phyloP scores from a whole-genome alignment of 2,888 invertebrate genomes.

The Amphiduros pacificus region DNA sequence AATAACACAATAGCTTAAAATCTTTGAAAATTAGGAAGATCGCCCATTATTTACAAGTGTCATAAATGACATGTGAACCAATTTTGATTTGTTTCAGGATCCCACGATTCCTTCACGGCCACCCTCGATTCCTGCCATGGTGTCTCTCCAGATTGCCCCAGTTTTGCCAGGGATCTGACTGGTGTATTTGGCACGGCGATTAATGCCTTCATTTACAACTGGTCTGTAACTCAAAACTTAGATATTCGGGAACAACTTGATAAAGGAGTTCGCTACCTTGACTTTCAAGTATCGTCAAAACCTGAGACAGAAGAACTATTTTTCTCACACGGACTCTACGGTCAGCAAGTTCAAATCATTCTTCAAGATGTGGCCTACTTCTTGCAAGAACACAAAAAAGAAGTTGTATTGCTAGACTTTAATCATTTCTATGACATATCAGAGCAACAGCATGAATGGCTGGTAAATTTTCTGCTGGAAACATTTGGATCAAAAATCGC shows the following conservation, averaged over 20 bases:
- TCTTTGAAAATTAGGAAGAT: too few species aligned
- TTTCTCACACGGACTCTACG: conserved; percentile 81
- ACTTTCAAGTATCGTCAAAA: conserved; percentile 74
- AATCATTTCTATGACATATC: conserved; percentile 82
- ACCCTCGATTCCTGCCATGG: conserved; percentile 70
- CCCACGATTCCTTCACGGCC: conserved; percentile 83
- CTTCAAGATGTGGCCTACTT: conserved; percentile 71
- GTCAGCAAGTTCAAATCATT: conserved; percentile 69
- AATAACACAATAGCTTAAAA: too few species aligned
- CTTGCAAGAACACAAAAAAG: conserved; percentile 71
- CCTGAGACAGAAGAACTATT: conserved; percentile 64
- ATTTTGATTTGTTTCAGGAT: conserved; percentile 66
- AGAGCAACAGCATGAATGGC: conserved; percentile 67
- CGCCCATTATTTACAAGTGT: too few species aligned
- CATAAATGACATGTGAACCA: background rate
- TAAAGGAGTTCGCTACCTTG: conserved; percentile 80
- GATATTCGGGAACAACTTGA: conserved; percentile 74
- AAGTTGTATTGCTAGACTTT: conserved; percentile 79
- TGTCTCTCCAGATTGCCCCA: conserved; percentile 76
- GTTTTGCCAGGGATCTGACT: conserved; percentile 67
- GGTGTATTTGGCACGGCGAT: conserved; percentile 56
- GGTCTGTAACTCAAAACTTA: conserved; percentile 77
- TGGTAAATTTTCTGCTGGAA: conserved; percentile 58
- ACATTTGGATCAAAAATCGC: conserved; percentile 69
- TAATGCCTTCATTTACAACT: conserved; percentile 72